Conservation (phyloP, 2,888 invertebrate genomes). For the Malthinus flaveolus region DNA sequence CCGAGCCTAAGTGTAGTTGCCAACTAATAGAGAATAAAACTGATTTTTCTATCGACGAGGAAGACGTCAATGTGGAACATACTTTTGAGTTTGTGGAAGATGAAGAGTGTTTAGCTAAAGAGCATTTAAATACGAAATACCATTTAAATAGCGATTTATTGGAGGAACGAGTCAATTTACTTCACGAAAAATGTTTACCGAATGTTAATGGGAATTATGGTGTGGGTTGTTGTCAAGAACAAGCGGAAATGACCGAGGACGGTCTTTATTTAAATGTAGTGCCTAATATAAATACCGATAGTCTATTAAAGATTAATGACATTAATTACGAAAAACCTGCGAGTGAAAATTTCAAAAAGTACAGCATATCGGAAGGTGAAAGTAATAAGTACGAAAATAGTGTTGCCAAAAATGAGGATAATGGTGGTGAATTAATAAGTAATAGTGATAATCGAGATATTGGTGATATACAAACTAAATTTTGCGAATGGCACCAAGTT, state of each 20-base stretch:
- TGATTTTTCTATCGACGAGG: conserved; percentile 44
- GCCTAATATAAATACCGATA: conserved; percentile 53
- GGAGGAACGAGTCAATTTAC: conserved; percentile 57
- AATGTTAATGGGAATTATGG: conserved; percentile 50
- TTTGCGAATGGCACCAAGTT: conserved; percentile 92
- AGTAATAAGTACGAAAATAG: conserved; percentile 13
- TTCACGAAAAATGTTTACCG: conserved; percentile 49
- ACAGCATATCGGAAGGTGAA: conserved; percentile 49
- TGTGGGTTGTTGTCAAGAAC: conserved; percentile 20
- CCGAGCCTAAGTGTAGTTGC: conserved; percentile 45
- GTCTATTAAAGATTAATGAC: conserved; percentile 40
- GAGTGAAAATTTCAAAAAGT: conserved; percentile 52
- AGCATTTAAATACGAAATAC: conserved; percentile 57
- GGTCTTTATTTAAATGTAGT: conserved; percentile 52
- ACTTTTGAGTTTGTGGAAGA: conserved; percentile 58
- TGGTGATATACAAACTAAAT: conserved; percentile 53
- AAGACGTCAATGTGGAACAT: conserved; percentile 34
- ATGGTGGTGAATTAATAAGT: conserved; percentile 34
- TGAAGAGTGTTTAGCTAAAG: conserved; percentile 59
- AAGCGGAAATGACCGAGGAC: conserved; percentile 22
- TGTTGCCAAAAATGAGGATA: conserved; percentile 31
- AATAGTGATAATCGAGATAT: conserved; percentile 13
- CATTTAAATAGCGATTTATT: conserved; percentile 53
- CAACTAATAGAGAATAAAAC: conserved; percentile 44
- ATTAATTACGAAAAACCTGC: conserved; percentile 41